phyloP scores from a whole-genome alignment of 2,888 invertebrate genomes.

The Drosophila nr. fundita region DNA sequence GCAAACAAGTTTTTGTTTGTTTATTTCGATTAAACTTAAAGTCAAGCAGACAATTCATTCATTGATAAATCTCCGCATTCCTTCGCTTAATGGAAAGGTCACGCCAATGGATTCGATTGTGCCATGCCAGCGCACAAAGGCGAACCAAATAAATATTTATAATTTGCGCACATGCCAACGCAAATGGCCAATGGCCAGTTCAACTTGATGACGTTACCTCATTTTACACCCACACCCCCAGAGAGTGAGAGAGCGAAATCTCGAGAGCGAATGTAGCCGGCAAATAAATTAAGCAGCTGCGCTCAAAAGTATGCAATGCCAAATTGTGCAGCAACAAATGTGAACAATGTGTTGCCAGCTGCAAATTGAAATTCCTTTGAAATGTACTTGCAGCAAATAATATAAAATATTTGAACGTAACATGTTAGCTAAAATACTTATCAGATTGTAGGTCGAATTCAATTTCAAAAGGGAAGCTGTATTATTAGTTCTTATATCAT shows the following conservation, averaged over 20 bases:
- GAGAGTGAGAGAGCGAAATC: conserved; percentile 5
- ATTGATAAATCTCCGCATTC: conserved; percentile 67
- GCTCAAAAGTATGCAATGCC: conserved; percentile 60
- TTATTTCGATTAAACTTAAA: conserved; percentile 65
- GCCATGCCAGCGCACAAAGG: conserved; percentile 54
- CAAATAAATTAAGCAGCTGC: conserved; percentile 23
- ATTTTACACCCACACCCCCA: conserved; percentile 24
- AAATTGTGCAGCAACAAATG: conserved; percentile 9
- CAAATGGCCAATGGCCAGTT: conserved; percentile 48
- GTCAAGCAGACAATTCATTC: conserved; percentile 47
- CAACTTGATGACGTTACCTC: conserved; percentile 66
- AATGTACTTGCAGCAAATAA: conserved; percentile 1
- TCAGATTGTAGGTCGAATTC: fast-evolving
- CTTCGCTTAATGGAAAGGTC: conserved; percentile 45
- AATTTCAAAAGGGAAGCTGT: fast-evolving
- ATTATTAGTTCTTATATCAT: not conserved
- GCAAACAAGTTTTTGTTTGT: conserved; percentile 60
- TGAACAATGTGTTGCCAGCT: conserved; percentile 20
- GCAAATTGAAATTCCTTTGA: conserved; percentile 17
- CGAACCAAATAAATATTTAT: conserved; percentile 70
- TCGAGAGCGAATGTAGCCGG: conserved; percentile 18
- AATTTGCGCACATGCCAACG: conserved; percentile 66
- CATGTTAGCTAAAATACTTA: not conserved
- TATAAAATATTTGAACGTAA: not conserved
- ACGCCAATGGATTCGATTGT: conserved; percentile 30